Percentiles rank a stretch among this genome's conserved stretches.
phyloP scores from a whole-genome alignment of 1,140 invertebrate genomes.

The Lepidostoma basale region DNA sequence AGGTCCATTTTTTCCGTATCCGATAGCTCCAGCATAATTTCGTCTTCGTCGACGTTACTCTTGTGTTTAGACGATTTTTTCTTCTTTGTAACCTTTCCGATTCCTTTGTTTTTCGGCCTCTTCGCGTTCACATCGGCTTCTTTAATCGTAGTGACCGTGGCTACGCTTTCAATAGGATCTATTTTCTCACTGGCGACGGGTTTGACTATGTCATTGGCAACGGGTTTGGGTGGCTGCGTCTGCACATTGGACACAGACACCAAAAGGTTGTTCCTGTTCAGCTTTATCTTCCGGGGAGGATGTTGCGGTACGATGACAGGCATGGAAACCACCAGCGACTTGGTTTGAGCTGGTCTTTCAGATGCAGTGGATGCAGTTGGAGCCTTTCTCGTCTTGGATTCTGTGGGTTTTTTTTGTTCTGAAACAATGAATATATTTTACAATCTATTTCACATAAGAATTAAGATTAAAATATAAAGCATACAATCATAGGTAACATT shows the following conservation, averaged over 20 bases:
- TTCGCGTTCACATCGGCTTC: background rate
- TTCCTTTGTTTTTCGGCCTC: slow-evolving; percentile 47
- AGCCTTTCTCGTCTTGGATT: background rate
- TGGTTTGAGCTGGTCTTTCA: background rate
- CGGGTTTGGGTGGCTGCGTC: no score
- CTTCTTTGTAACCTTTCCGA: slow-evolving; percentile 42
- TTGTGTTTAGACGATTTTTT: slow-evolving; percentile 50
- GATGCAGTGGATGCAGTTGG: background rate
- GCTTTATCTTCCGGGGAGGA: slow-evolving; percentile 53
- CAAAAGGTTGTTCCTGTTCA: slow-evolving; percentile 52
- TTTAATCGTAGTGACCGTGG: background rate
- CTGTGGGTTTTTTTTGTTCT: background rate
- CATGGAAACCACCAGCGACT: background rate
- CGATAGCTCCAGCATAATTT: slow-evolving; percentile 57
- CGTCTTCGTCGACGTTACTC: slow-evolving; percentile 54
- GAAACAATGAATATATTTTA: no score
- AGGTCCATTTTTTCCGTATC: slow-evolving; percentile 61
- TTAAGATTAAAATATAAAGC: no score
- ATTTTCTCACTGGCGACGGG: no score
- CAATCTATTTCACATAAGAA: no score
- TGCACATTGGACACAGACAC: slow-evolving; percentile 34
- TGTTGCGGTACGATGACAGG: slow-evolving; percentile 46
- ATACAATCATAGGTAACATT: no score
- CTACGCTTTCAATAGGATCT: no score
- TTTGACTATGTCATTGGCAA: background rate